Conservation (phyloP, 64 coral and sea anemone genomes). For the Porites australiensis region DNA sequence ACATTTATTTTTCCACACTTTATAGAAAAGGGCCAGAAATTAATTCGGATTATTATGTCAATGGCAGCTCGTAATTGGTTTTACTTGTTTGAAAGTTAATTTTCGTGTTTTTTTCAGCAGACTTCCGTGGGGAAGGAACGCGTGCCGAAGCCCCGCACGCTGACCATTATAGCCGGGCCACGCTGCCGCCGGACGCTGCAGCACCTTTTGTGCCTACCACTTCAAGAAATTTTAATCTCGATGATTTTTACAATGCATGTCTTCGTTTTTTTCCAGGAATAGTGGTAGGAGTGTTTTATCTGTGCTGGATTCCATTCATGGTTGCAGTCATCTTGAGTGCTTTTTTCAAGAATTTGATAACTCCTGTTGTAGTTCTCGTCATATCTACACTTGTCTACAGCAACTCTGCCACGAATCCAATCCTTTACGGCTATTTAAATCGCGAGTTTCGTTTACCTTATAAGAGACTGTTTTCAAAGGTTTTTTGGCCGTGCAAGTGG, state of each 20-base stretch:
- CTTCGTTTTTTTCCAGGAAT: constrained; percentile 35
- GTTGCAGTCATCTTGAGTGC: constrained; percentile 68
- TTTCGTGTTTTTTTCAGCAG: too few species aligned
- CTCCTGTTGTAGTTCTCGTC: constrained; percentile 50
- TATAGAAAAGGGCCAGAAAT: too few species aligned
- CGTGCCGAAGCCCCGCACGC: too few species aligned
- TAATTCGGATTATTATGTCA: too few species aligned
- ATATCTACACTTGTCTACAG: constrained; percentile 69
- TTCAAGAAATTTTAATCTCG: background rate
- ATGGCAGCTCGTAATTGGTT: too few species aligned
- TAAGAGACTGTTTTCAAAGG: constrained; percentile 49
- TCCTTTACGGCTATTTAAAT: constrained; percentile 76
- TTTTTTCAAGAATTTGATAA: constrained; percentile 44
- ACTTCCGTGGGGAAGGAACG: too few species aligned
- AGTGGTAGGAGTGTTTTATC: constrained; percentile 69
- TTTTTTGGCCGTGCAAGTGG: background rate
- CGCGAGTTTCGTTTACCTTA: constrained; percentile 69
- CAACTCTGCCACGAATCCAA: constrained; percentile 74
- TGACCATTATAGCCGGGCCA: too few species aligned
- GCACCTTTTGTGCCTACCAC: too few species aligned
- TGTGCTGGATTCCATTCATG: constrained; percentile 88
- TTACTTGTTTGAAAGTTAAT: too few species aligned
- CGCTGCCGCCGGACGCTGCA: too few species aligned
- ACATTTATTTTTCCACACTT: too few species aligned
- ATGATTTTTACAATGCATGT: background rate